Conservation (phyloP, 2,113 vertebrate species). For the Forbesichthys papilliferus region DNA sequence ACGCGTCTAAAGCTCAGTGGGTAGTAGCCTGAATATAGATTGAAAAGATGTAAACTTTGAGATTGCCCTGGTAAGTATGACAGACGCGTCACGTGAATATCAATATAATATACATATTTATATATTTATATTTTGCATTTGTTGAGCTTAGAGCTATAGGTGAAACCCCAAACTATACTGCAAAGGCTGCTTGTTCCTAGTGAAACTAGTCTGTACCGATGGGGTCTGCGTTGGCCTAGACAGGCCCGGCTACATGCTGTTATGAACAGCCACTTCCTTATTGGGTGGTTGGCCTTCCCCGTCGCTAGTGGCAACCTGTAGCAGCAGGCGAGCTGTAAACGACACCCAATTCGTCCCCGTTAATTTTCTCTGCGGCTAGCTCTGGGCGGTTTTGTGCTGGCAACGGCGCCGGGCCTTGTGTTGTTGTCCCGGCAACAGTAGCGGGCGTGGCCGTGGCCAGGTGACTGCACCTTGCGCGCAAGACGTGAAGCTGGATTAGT, state of each 20-base stretch:
- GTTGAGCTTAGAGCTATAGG: constrained; percentile 35
- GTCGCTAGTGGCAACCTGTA: no score
- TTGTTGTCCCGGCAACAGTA: no score
- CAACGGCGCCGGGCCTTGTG: no score
- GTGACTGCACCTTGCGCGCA: no score
- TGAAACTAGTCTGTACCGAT: neutral
- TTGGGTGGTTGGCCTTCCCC: no score
- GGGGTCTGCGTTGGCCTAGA: neutral
- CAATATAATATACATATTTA: constrained; percentile 28
- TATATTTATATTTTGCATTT: constrained; percentile 26
- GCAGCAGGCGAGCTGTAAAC: no score
- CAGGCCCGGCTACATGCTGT: no score
- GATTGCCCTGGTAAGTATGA: constrained; percentile 95
- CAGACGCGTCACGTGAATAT: constrained; percentile 57
- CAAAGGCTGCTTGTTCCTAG: constrained; percentile 29
- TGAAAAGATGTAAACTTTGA: constrained; percentile 98
- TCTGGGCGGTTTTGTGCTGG: no score
- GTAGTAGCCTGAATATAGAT: constrained; percentile 98
- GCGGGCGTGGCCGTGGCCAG: no score
- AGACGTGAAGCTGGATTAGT: neutral
- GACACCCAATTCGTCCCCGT: no score
- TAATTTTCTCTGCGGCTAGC: no score
- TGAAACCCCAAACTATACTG: constrained; percentile 55
- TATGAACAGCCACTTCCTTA: no score
- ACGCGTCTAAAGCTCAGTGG: constrained; percentile 84